phyloP scores from a whole-genome alignment of 2,888 invertebrate species.

The Marronus borbonicus region DNA sequence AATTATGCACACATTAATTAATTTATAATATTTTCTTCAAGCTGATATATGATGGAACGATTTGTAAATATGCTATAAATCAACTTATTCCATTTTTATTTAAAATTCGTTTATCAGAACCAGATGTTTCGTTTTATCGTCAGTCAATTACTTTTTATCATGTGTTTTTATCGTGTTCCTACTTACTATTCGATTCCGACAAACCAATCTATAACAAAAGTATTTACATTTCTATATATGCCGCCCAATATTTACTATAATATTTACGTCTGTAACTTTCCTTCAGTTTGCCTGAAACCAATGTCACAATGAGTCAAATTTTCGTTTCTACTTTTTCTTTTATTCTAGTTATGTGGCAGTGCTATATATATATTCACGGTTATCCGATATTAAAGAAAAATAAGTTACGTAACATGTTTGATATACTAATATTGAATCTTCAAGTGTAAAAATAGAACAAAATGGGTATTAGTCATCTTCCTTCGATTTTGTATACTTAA shows the following conservation, averaged over 20 bases:
- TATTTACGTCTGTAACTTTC: neutral
- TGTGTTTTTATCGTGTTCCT: neutral
- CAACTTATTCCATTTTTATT: neutral
- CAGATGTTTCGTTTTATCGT: conserved; percentile 24
- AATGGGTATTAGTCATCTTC: neutral
- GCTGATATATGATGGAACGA: too few relatives aligned
- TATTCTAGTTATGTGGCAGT: too few relatives aligned
- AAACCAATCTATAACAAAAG: conserved; percentile 22
- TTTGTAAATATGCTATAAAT: too few relatives aligned
- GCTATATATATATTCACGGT: conserved; percentile 11
- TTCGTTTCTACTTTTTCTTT: neutral
- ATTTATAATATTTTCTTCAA: too few relatives aligned
- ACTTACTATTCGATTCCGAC: conserved; percentile 13
- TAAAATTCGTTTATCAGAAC: conserved; percentile 3
- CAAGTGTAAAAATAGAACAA: neutral
- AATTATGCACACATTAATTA: too few relatives aligned
- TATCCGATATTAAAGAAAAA: neutral
- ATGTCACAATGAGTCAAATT: neutral
- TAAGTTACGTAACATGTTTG: conserved; percentile 29
- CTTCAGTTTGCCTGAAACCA: neutral
- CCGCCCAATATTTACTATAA: neutral
- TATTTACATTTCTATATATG: neutral
- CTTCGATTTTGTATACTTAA: neutral
- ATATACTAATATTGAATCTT: conserved; percentile 14
- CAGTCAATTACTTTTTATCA: conserved; percentile 22